Conservation (phyloP, 2,113 vertebrate species). For the Gallinago media region DNA sequence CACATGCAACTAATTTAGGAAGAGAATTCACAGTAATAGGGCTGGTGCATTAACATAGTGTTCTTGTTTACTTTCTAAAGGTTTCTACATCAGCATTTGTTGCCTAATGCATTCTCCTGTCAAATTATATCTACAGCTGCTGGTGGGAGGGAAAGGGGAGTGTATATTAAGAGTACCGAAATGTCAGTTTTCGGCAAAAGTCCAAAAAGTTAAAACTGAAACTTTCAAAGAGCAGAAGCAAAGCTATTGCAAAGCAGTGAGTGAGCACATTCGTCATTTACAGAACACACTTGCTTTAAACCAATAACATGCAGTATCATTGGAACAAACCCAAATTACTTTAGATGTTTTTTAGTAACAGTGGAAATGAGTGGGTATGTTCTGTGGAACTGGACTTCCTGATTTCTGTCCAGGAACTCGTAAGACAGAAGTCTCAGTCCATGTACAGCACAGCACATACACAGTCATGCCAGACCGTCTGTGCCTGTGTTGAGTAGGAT, state of each 20-base stretch:
- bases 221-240: not conserved
- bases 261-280: not conserved
- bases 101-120: not conserved
- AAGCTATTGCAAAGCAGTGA: not conserved
- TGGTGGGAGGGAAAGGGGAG: not conserved
- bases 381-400: not conserved
- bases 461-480: not conserved
- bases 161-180: not conserved
- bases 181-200: not conserved
- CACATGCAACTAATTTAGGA: not conserved
- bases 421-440: not conserved
- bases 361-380: not conserved
- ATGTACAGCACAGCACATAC: not conserved
- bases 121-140: not conserved
- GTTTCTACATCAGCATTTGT: not conserved
- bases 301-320: not conserved
- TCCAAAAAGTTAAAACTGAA: not conserved
- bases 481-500: not conserved
- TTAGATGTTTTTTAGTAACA: not conserved
- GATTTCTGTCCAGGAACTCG: not conserved
- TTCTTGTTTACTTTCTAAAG: not conserved
- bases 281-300: not conserved
- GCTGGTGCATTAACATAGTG: not conserved
- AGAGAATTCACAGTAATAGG: not conserved
- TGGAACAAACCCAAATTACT: not conserved